A percentile compares a stretch with the other conserved stretches of the same genome.
phyloP scores from a whole-genome alignment of 2,113 vertebrate species.

The Myotis brandtii region DNA sequence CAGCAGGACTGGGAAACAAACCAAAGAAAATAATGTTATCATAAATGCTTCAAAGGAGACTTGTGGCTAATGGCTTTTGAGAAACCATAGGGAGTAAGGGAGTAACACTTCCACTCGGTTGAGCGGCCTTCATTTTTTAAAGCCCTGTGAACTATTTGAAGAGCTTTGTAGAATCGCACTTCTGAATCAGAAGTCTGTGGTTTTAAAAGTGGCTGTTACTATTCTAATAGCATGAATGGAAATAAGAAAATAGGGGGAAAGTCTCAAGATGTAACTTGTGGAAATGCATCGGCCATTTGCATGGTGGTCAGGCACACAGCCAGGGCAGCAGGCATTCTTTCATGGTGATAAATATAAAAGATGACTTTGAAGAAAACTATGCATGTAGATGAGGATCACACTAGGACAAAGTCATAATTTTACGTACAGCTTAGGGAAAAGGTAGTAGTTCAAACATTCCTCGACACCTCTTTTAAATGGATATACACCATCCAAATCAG shows the following conservation, averaged over 20 bases:
- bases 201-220: constrained; percentile 66
- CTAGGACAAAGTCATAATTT: constrained; percentile 83
- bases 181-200: constrained; percentile 68
- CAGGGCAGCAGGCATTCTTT: constrained; percentile 63
- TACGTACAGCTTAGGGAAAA: constrained; percentile 52
- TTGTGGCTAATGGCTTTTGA: constrained; percentile 78
- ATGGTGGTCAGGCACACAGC: constrained; percentile 73
- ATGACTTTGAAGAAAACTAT: constrained; percentile 79
- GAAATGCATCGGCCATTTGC: constrained; percentile 70
- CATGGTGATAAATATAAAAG: constrained; percentile 80
- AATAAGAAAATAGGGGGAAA: constrained; percentile 55
- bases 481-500: constrained; percentile 56
- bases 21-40: constrained; percentile 74
- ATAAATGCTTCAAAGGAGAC: constrained; percentile 76
- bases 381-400: constrained; percentile 78
- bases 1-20: constrained; percentile 77
- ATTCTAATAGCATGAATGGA: constrained; percentile 48
- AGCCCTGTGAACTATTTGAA: constrained; percentile 71
- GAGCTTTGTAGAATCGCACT: constrained; percentile 69
- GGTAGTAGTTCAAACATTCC: constrained; percentile 75
- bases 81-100: constrained; percentile 73
- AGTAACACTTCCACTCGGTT: constrained; percentile 72
- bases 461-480: constrained; percentile 67
- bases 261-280: constrained; percentile 57
- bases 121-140: constrained; percentile 73